phyloP scores from a whole-genome alignment of 1,140 invertebrate genomes.

The Lithobius niger region DNA sequence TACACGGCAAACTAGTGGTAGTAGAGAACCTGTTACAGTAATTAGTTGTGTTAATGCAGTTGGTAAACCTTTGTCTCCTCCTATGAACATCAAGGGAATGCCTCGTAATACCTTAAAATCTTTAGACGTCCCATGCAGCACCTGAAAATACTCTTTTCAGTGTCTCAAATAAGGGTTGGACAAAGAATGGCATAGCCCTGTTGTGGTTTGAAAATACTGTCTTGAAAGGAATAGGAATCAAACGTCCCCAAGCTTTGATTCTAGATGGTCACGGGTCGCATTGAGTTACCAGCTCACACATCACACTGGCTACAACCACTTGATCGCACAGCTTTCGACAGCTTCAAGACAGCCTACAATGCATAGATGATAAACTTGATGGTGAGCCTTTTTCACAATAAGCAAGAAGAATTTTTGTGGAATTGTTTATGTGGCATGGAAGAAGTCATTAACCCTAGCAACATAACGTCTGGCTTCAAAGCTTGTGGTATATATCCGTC shows the following conservation, averaged over 20 bases:
- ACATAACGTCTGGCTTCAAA: constrained; percentile 22
- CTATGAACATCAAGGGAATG: background rate
- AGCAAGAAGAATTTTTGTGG: background rate
- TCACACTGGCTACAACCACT: constrained; percentile 10
- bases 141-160: background rate
- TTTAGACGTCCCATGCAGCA: background rate
- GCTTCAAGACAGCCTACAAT: background rate
- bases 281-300: constrained; percentile 13
- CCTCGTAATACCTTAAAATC: background rate
- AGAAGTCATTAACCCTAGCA: constrained; percentile 21
- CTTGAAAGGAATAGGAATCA: constrained; percentile 3
- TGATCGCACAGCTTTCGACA: background rate
- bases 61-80: background rate
- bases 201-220: constrained; percentile 1
- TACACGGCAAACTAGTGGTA: constrained; percentile 10
- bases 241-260: constrained; percentile 9
- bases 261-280: constrained; percentile 13
- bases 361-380: background rate
- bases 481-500: constrained; percentile 24
- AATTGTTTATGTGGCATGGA: constrained; percentile 15
- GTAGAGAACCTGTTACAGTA: constrained; percentile 5
- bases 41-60: background rate
- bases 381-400: background rate
- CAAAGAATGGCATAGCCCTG: background rate
- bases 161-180: background rate